Evolutionary conservation across 2,888 invertebrate genomes (phyloP).

Genomic region (Cephus runcator): DNA sequence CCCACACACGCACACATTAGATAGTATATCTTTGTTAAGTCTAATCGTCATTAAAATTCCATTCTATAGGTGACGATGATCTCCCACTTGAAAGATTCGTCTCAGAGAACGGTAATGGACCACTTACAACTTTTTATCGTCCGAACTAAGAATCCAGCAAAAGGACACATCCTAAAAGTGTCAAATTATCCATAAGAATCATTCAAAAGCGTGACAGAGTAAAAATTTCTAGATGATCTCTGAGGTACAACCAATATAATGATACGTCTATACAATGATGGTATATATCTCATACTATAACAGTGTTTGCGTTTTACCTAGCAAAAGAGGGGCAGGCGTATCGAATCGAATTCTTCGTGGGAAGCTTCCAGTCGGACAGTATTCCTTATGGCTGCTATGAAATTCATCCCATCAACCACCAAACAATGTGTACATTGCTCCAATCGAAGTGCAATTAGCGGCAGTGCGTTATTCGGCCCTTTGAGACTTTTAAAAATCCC

Average conservation of each 20-base stretch:
- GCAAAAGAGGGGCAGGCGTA: constrained; percentile 41
- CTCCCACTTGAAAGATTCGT: neutral
- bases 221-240: neutral
- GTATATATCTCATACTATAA: neutral
- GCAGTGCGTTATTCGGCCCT: neutral
- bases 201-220: neutral
- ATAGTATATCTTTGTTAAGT: neutral
- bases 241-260: neutral
- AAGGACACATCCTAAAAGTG: neutral
- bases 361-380: constrained; percentile 29
- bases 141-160: neutral
- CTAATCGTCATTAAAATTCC: neutral
- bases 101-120: neutral
- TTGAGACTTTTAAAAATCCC: neutral
- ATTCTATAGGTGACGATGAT: neutral
- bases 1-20: neutral
- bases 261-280: neutral
- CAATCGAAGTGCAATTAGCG: constrained; percentile 19
- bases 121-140: neutral
- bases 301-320: constrained; percentile 13
- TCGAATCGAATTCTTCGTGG: constrained; percentile 53
- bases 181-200: neutral
- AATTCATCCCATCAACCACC: constrained; percentile 17
- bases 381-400: constrained; percentile 6
- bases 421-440: constrained; percentile 23